Percentiles rank a stretch among this genome's conserved stretches.
Conservation (phyloP, 2,797 vertebrate species). For the Borostomias antarcticus region DNA sequence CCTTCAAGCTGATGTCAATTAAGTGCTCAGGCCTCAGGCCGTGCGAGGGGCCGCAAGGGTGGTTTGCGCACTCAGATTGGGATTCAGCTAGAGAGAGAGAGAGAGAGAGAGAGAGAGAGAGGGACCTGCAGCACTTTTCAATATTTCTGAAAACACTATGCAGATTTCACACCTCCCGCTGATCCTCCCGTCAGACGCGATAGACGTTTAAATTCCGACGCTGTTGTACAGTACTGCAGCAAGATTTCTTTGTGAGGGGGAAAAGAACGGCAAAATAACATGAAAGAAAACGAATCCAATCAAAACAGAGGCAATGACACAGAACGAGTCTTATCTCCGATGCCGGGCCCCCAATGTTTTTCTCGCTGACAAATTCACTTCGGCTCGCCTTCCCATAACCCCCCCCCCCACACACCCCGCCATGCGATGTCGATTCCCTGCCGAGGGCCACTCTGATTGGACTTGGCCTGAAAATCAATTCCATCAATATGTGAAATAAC, state of each 20-base stretch:
- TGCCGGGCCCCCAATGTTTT: constrained; percentile 22
- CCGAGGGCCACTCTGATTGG: constrained; percentile 42
- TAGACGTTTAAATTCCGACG: constrained; percentile 33
- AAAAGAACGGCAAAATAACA: constrained; percentile 3
- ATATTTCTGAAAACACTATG: constrained; percentile 51
- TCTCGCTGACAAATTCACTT: constrained; percentile 41
- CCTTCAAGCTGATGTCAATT: too few relatives aligned
- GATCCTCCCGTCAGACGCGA: constrained; percentile 40
- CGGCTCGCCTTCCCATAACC: constrained; percentile 23
- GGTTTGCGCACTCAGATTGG: too few relatives aligned
- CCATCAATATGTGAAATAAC: constrained; percentile 50
- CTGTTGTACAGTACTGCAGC: constrained; percentile 27
- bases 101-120: too few relatives aligned
- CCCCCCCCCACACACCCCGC: too few relatives aligned
- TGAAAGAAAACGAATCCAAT: constrained; percentile 44
- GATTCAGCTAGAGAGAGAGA: too few relatives aligned
- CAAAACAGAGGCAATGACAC: constrained; percentile 42
- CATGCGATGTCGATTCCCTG: constrained; percentile 25
- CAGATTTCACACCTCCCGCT: constrained; percentile 50
- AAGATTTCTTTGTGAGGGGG: constrained; percentile 3
- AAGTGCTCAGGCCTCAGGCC: too few relatives aligned
- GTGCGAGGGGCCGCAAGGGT: too few relatives aligned
- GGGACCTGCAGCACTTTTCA: too few relatives aligned
- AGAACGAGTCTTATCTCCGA: constrained; percentile 25
- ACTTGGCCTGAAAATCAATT: constrained; percentile 52